Evolutionary conservation across 2,113 vertebrate genomes (phyloP).

Genomic region (Sander vitreus): DNA sequence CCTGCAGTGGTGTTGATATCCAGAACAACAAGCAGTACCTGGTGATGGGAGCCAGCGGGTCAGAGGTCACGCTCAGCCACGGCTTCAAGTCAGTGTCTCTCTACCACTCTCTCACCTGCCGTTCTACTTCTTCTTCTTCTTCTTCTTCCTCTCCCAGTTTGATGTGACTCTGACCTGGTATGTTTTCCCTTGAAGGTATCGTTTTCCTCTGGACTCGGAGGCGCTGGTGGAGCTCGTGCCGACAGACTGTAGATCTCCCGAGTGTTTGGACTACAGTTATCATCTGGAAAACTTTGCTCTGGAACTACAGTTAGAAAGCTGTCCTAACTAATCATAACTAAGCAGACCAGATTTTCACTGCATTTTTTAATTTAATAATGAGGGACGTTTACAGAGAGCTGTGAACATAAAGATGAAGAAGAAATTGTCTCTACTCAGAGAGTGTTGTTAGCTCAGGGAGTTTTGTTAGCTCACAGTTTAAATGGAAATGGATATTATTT

Average conservation of each 20-base stretch:
- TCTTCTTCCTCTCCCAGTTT: not conserved
- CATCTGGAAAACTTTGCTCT: not conserved
- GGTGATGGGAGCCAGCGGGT: conserved; percentile 86
- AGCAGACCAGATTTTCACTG: not conserved
- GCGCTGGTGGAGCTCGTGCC: conserved; percentile 92
- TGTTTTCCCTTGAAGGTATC: conserved; percentile 81
- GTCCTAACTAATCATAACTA: not conserved
- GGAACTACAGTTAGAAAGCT: conserved; percentile 31
- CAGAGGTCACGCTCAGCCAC: conserved; percentile 75
- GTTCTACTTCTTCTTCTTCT: too few relatives aligned
- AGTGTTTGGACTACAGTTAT: not conserved
- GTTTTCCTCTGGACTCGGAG: conserved; percentile 90
- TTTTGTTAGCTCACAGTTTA: not conserved
- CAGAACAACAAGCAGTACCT: conserved; percentile 86
- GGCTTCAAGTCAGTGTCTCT: conserved; percentile 53
- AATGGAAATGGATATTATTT: not conserved
- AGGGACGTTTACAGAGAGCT: not conserved
- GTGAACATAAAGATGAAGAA: not conserved
- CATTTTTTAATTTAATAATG: not conserved
- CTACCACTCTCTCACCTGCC: not conserved
- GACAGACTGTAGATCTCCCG: not conserved
- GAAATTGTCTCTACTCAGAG: not conserved
- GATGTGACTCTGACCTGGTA: not conserved
- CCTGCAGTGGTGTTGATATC: conserved; percentile 83
- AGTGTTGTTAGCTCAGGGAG: not conserved